Percentiles rank a stretch among this genome's conserved stretches.
Evolutionary conservation across 1,140 invertebrate species (phyloP).

Genomic region (Zaprionus kolodkinae): DNA sequence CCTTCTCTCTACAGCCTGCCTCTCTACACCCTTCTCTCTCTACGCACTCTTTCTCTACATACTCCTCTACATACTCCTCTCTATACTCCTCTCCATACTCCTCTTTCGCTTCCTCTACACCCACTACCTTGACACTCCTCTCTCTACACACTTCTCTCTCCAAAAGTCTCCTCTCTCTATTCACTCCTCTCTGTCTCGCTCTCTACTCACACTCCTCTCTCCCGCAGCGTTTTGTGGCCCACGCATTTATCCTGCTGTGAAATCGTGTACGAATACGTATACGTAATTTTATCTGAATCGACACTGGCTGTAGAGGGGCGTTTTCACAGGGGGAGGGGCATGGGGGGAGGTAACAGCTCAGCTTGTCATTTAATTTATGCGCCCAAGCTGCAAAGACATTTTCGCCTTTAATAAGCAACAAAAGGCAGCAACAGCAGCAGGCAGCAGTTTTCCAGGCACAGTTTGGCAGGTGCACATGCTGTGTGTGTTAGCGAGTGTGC

Average conservation of each 20-base stretch:
- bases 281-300: constrained; percentile 50
- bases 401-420: constrained; percentile 41
- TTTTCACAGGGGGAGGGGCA: background rate
- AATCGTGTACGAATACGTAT: constrained; percentile 33
- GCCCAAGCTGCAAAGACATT: constrained; percentile 28
- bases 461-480: background rate
- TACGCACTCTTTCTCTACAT: background rate
- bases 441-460: background rate
- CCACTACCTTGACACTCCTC: too few relatives aligned
- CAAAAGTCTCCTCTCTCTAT: too few relatives aligned
- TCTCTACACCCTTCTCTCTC: background rate
- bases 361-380: constrained; percentile 48
- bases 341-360: constrained; percentile 2
- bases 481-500: background rate
- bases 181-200: too few relatives aligned
- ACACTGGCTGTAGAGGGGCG: constrained; percentile 13
- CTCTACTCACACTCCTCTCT: background rate
- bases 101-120: background rate
- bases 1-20: too few relatives aligned
- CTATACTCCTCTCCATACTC: too few relatives aligned
- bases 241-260: constrained; percentile 34
- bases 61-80: too few relatives aligned
- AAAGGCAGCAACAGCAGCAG: constrained; percentile 7
- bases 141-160: background rate
- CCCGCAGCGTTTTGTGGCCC: constrained; percentile 7